Evolutionary conservation across 1,140 invertebrate species (phyloP).

Genomic region (Dendrolimus kikuchii): DNA sequence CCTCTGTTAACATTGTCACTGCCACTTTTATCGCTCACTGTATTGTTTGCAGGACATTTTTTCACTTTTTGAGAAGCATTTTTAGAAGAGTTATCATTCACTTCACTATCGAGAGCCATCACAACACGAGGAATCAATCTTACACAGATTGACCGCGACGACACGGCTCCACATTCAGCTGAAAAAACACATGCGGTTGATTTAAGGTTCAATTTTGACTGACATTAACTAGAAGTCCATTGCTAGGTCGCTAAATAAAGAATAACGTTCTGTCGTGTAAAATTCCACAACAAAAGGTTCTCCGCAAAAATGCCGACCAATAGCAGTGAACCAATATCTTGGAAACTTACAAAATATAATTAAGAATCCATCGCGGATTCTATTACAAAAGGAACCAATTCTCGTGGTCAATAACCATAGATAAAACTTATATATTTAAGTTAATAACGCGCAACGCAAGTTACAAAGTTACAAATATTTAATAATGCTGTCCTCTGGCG

Average conservation of each 20-base stretch:
- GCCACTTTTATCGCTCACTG: conserved; percentile 52
- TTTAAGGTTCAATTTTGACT: conserved; percentile 65
- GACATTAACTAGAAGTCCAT: conserved; percentile 28
- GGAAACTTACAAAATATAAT: no score
- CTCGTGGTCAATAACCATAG: no score
- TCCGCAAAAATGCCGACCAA: no score
- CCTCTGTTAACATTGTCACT: conserved; percentile 62
- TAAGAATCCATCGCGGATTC: no score
- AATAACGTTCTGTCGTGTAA: background rate
- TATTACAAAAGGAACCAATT: no score
- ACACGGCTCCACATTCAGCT: conserved; percentile 64
- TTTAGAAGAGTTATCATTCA: conserved; percentile 68
- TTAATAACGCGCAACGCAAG: no score
- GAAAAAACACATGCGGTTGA: conserved; percentile 68
- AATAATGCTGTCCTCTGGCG: no score
- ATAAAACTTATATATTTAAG: no score
- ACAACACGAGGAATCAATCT: conserved; percentile 71
- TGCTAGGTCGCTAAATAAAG: conserved; percentile 29
- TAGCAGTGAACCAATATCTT: no score
- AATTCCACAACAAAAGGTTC: no score
- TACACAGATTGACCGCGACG: conserved; percentile 64
- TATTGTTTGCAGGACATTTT: conserved; percentile 58
- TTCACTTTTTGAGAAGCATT: conserved; percentile 67
- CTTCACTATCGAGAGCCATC: conserved; percentile 73
- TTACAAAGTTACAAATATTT: no score